Evolutionary conservation across 2,113 vertebrate genomes (phyloP).

Genomic region (Dipodomys stephensi): DNA sequence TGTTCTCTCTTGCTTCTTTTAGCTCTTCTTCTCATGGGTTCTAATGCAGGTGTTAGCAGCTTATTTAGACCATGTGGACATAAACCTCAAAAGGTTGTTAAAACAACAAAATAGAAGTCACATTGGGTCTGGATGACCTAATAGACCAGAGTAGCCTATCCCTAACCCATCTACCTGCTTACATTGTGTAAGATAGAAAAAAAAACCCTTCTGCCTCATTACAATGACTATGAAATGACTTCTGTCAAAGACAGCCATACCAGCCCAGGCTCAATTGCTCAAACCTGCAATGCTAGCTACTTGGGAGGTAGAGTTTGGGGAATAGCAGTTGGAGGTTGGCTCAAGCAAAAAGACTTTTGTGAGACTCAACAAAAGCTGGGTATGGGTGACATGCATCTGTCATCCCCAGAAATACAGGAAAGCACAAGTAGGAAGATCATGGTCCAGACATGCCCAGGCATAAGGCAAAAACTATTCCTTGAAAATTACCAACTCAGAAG

Average conservation of each 20-base stretch:
- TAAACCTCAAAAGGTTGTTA: not conserved
- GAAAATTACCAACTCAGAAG: no score
- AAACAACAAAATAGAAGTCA: not conserved
- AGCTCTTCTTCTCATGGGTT: not conserved
- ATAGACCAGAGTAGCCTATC: not conserved
- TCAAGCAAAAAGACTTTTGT: no score
- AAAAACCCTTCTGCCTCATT: not conserved
- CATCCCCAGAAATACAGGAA: no score
- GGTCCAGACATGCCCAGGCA: no score
- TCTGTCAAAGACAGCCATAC: not conserved
- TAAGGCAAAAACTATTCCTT: no score
- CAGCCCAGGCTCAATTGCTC: not conserved
- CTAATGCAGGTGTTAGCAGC: not conserved
- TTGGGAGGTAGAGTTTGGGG: no score
- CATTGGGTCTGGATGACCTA: not conserved
- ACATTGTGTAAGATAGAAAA: constrained; percentile 9
- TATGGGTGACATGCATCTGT: no score
- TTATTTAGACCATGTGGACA: not conserved
- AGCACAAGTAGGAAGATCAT: no score
- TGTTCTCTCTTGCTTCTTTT: not conserved
- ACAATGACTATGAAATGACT: not conserved
- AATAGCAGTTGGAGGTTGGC: no score
- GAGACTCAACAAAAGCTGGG: no score
- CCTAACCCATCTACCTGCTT: not conserved
- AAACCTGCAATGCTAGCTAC: no score